Conservation (phyloP, 2,888 invertebrate genomes). For the Spialia ferax region DNA sequence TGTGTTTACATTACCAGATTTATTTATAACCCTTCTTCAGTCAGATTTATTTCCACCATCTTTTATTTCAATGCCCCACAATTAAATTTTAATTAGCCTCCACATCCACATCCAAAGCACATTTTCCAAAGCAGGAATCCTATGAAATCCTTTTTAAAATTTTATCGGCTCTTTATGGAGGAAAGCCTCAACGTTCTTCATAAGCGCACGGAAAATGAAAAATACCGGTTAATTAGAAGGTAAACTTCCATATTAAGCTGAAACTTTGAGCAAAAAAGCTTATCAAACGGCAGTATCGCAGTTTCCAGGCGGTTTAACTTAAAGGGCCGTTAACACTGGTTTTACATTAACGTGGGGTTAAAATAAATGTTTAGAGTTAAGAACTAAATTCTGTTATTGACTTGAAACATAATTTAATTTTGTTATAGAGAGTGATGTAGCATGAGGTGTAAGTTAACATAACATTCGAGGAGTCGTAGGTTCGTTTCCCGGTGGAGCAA, state of each 20-base stretch:
- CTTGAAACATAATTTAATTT: no score
- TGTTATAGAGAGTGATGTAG: no score
- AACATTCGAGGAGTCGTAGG: no score
- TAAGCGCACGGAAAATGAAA: conserved; percentile 18
- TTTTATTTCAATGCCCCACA: neutral
- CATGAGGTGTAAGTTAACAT: no score
- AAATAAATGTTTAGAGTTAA: neutral
- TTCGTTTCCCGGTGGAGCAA: no score
- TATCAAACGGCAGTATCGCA: conserved; percentile 51
- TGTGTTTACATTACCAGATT: no score
- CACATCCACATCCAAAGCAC: neutral
- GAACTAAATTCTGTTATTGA: no score
- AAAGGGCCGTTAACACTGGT: conserved; percentile 40
- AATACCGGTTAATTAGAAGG: conserved; percentile 36
- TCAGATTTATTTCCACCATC: no score
- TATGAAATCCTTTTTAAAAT: neutral
- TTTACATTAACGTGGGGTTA: conserved; percentile 8
- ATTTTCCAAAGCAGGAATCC: neutral
- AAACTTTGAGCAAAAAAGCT: conserved; percentile 46
- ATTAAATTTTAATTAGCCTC: neutral
- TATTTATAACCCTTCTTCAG: no score
- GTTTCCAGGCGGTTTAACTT: conserved; percentile 52
- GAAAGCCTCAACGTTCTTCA: neutral
- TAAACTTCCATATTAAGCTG: conserved; percentile 36
- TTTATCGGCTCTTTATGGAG: conserved; percentile 23